Conservation (phyloP, 2,888 invertebrate genomes). For the Ditula angustiorana region DNA sequence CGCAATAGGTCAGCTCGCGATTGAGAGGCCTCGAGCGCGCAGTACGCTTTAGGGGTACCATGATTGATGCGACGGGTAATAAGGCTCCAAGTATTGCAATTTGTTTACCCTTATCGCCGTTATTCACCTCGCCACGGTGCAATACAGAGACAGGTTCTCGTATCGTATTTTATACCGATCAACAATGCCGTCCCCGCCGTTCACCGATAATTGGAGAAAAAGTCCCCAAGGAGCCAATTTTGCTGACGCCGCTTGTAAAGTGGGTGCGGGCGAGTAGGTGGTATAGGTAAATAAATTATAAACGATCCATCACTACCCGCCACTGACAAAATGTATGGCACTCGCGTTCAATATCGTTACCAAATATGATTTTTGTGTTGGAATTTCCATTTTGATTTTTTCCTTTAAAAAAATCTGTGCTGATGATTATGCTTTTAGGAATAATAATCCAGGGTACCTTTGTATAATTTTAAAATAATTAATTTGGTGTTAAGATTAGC, state of each 20-base stretch:
- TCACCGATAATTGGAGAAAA: slow-evolving; percentile 78
- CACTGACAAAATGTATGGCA: slow-evolving; percentile 53
- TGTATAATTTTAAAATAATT: neutral
- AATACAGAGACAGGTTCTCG: slow-evolving; percentile 67
- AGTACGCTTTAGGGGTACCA: slow-evolving; percentile 73
- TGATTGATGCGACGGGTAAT: slow-evolving; percentile 84
- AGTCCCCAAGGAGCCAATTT: slow-evolving; percentile 81
- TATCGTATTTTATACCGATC: slow-evolving; percentile 79
- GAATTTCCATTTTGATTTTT: slow-evolving; percentile 6
- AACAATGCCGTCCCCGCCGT: slow-evolving; percentile 70
- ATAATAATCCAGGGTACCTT: neutral
- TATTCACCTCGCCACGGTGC: slow-evolving; percentile 58
- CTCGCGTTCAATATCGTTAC: slow-evolving; percentile 28
- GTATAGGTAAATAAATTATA: slow-evolving; percentile 67
- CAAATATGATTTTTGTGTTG: slow-evolving; percentile 18
- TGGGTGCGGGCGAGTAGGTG: slow-evolving; percentile 49
- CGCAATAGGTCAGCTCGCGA: slow-evolving; percentile 49
- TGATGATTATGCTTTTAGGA: neutral
- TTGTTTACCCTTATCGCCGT: slow-evolving; percentile 83
- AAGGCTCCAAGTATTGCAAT: slow-evolving; percentile 83
- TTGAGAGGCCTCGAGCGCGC: slow-evolving; percentile 57
- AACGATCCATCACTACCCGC: slow-evolving; percentile 67
- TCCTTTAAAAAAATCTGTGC: neutral
- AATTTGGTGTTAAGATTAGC: neutral
- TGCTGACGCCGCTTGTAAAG: slow-evolving; percentile 62